phyloP scores from a whole-genome alignment of 2,113 vertebrate species.

The Nestor notabilis region DNA sequence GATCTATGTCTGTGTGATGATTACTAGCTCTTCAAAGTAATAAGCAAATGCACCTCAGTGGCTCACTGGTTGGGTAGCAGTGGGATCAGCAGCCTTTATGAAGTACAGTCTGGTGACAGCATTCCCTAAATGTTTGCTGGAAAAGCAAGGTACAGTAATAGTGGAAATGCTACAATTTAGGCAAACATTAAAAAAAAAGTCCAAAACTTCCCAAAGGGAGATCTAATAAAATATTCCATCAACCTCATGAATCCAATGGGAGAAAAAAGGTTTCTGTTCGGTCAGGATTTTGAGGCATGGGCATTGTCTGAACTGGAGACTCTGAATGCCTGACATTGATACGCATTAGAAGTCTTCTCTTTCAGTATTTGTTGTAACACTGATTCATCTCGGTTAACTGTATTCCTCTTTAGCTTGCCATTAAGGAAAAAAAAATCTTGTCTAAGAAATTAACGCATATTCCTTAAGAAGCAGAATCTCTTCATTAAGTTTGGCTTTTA shows the following conservation, averaged over 20 bases:
- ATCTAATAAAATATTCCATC: not conserved
- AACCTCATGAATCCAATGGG: not conserved
- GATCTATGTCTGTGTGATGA: constrained; percentile 52
- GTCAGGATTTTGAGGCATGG: not conserved
- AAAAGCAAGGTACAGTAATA: not conserved
- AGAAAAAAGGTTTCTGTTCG: not conserved
- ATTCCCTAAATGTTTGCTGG: not conserved
- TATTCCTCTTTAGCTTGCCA: not conserved
- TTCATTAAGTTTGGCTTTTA: not conserved
- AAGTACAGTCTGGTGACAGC: not conserved
- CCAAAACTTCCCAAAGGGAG: not conserved
- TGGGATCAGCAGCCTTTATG: not conserved
- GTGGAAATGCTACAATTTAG: not conserved
- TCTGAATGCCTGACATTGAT: not conserved
- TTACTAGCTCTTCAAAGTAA: constrained; percentile 57
- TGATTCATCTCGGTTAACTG: not conserved
- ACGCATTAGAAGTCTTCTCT: not conserved
- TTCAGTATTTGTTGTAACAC: not conserved
- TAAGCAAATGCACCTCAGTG: constrained; percentile 32
- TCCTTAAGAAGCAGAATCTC: not conserved
- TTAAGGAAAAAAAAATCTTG: not conserved
- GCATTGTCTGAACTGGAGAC: not conserved
- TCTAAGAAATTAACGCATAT: not conserved
- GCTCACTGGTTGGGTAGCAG: not conserved
- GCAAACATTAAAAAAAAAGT: accelerated